Base-by-base conservation (phyloP, 2,888 invertebrate species). In the Dioctria linearis region DNA sequence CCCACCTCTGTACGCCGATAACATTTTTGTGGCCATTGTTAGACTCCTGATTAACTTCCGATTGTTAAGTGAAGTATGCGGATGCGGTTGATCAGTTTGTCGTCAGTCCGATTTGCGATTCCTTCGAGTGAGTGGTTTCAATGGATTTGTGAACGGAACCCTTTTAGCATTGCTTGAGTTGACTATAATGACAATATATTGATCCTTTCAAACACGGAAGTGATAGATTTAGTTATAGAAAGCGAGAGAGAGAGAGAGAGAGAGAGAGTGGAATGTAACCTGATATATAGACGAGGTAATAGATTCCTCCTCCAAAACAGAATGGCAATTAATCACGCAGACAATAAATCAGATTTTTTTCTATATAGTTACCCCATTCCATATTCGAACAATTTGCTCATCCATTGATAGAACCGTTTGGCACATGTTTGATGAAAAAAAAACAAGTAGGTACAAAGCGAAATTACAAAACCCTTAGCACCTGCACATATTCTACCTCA, bases 51-150 rank as follows among this genome's bases (percentile, higher is more conserved):
- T 81, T 76, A 81, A 81, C 79, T 81, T 81, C 81, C 81, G 81
- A 81, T 81, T 81, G 81, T 39, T 67, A 73, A 81, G 66, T 76
- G 81, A 81, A 73, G 57, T 54, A 75, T 57, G 67, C 66, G 67
- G 79, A 81, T 81, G 79, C 66, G 81, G 79, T 79, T 81, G 79
- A 81, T 81, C 81, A 79, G 81, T 71, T 69, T 71, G 67, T 57
- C 78, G 78, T 75, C 73, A 51, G 66, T 9, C 63, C 42, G 59
- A 49, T 37, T 40, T 63, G 42, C 49, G 67, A 63, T 42, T 63
- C 65, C 54, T 73, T 37, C 65, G n/a, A n/a, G 37, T 59, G 69
- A 59, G 2, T 61, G 63, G 5, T 37, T 13, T n/a, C 6, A 57
- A 69, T 57, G 57, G 49, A 49, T 71, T 59, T 69, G 61, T 61